These are phyloP conservation scores for Zygothrica quintamaculata DNA, from an alignment of 2,888 invertebrate genomes.

Conservation along the genomic window DNA sequence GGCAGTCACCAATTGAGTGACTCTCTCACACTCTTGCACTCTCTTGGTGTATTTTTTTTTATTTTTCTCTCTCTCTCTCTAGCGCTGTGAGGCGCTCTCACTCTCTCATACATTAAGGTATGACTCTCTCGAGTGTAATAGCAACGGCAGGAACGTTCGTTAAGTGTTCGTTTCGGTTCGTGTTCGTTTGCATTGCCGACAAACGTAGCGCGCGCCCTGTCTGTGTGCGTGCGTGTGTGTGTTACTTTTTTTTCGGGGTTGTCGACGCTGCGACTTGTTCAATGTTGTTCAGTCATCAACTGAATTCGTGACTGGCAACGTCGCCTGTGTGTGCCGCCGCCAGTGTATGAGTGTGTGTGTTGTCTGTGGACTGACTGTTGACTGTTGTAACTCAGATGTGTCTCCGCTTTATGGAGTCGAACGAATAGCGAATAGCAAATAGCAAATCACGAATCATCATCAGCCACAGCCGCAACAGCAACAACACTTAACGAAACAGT, in stretches of 20 bases:
- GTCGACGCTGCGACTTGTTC: conserved; percentile 83
- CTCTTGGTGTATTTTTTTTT: no score
- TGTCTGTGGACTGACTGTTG: conserved; percentile 45
- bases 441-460: conserved; percentile 28
- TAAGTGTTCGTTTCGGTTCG: conserved; percentile 21
- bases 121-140: conserved; percentile 36
- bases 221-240: conserved; percentile 25
- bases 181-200: conserved; percentile 22
- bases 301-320: conserved; percentile 85
- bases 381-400: conserved; percentile 43
- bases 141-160: conserved; percentile 18
- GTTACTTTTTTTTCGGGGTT: conserved; percentile 74
- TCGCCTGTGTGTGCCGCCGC: conserved; percentile 80
- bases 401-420: conserved; percentile 27
- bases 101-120: conserved; percentile 22
- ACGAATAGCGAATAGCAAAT: conserved; percentile 21
- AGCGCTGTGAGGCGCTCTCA: conserved; percentile 4
- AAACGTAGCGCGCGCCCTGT: background rate
- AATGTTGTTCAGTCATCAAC: conserved; percentile 85
- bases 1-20: conserved; percentile 64
- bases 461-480: conserved; percentile 31
- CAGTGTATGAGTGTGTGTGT: conserved; percentile 50
- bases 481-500: conserved; percentile 33
- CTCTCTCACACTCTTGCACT: conserved; percentile 27
- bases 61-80: conserved; percentile 22